phyloP scores from a whole-genome alignment of 2,113 vertebrate species.

The Prolemur simus region DNA sequence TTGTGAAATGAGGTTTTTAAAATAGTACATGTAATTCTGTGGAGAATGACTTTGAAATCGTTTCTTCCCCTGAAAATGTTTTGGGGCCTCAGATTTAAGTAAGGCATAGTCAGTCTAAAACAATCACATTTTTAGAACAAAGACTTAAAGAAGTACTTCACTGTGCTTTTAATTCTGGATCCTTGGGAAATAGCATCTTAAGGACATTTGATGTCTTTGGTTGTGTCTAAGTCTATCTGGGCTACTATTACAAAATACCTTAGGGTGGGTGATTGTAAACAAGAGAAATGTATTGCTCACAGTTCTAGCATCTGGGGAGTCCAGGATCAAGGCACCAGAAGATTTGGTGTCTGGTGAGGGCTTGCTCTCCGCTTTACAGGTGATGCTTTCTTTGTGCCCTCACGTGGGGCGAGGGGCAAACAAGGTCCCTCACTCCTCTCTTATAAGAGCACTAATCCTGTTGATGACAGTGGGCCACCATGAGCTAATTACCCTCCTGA shows the following conservation, averaged over 20 bases:
- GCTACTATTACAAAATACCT: background rate
- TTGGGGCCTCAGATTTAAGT: background rate
- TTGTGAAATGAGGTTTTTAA: background rate
- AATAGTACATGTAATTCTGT: background rate
- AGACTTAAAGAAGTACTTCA: background rate
- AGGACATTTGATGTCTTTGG: background rate
- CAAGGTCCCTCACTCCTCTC: background rate
- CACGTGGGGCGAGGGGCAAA: background rate
- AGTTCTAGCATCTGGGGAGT: background rate
- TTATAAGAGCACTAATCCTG: no score
- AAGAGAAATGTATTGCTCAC: background rate
- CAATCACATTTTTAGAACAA: background rate
- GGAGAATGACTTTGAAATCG: background rate
- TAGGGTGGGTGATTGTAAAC: background rate
- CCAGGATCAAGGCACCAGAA: background rate
- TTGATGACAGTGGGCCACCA: accelerated
- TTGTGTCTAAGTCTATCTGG: background rate
- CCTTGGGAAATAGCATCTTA: background rate
- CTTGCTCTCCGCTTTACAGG: background rate
- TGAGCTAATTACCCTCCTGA: background rate
- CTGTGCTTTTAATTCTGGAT: background rate
- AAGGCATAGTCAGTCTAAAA: background rate
- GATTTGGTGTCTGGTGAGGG: background rate
- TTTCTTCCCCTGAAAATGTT: background rate
- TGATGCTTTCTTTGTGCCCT: background rate